Evolutionary conservation across 2,888 invertebrate species (phyloP), one percentile per base, ranked within the genome.

Genomic region (Boloria euphrosyne): DNA sequence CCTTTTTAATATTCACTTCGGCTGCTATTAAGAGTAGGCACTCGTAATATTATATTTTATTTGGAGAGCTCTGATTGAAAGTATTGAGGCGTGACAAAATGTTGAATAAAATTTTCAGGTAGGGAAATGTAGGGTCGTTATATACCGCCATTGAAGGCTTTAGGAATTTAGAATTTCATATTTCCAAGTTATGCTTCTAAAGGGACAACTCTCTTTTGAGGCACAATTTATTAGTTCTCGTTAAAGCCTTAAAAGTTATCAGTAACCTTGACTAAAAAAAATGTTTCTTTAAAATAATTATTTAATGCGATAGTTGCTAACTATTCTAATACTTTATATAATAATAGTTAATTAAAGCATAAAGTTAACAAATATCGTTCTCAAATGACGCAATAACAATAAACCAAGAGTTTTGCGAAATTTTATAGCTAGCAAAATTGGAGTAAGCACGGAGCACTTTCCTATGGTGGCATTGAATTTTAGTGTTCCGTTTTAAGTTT

Each of bases 31-130:
- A 80, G 81, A 80, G 77, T 76, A 76, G 76, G 74, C 75, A 72
- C 76, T 74, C 62, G 74, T 75, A 76, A 77, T 77, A 84, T 79
- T 78, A 81, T 82, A 84, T 85, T 82, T 82, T 82, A 84, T 83
- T 83, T 80, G 73, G 77, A 76, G 77, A 47, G 75, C 78, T 74
- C 78, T 86, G 87, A 89, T 88, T 89, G 84, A 86, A 79, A 81
- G 78, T 79, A 77, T 78, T 78, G 74, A 76, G 80, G 75, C 76
- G 86, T 87, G 89, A 87, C 75, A 85, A 87, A 89, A 87, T 86
- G 86, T 86, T 85, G 87, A 87, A 89, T 89, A 82, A 86, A 85
- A 85, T 84, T 84, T 85, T 87, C 86, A 85, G 90, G 86, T 90
- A 89, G 89, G 89, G 89, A 87, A 86, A 55, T 55, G 18, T 55